These are phyloP conservation scores for Siderastrea siderea DNA, from an alignment of 92 coral and sea anemone genomes.

Conservation along the genomic window DNA sequence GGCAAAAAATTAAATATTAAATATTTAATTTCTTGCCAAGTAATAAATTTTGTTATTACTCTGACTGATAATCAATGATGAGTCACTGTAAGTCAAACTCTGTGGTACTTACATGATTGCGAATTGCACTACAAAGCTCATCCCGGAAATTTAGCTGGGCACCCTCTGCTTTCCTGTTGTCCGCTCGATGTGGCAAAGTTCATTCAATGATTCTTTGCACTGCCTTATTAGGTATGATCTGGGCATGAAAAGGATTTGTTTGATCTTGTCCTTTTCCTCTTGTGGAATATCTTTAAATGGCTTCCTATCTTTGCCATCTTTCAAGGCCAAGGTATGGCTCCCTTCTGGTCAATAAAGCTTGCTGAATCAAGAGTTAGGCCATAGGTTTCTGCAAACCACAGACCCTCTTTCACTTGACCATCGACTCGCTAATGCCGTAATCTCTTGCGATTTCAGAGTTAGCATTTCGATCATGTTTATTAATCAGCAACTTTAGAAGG, in stretches of 20 bases:
- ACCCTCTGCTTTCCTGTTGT: constrained; percentile 53
- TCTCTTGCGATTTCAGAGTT: no score
- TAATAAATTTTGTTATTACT: no score
- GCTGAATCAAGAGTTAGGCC: constrained; percentile 17
- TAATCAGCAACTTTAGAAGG: no score
- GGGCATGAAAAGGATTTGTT: constrained; percentile 49
- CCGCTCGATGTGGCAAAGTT: constrained; percentile 43
- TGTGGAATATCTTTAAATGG: constrained; percentile 9
- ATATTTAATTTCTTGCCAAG: no score
- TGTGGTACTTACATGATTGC: constrained; percentile 38
- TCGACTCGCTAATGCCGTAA: no score
- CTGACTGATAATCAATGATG: neutral
- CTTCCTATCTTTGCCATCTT: neutral
- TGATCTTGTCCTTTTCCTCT: constrained; percentile 42
- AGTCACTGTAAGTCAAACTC: neutral
- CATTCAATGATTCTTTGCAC: constrained; percentile 53
- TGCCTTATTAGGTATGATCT: no score
- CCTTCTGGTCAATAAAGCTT: constrained; percentile 24
- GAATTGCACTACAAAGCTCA: constrained; percentile 39
- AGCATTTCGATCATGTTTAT: no score
- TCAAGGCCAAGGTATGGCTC: neutral
- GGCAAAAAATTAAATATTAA: no score
- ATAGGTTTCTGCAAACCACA: constrained; percentile 57
- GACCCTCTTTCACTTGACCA: constrained; percentile 32
- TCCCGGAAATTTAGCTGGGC: constrained; percentile 48